These are phyloP conservation scores for Nipponia nippon DNA, from an alignment of 2,113 vertebrate species.

Conservation along the genomic window DNA sequence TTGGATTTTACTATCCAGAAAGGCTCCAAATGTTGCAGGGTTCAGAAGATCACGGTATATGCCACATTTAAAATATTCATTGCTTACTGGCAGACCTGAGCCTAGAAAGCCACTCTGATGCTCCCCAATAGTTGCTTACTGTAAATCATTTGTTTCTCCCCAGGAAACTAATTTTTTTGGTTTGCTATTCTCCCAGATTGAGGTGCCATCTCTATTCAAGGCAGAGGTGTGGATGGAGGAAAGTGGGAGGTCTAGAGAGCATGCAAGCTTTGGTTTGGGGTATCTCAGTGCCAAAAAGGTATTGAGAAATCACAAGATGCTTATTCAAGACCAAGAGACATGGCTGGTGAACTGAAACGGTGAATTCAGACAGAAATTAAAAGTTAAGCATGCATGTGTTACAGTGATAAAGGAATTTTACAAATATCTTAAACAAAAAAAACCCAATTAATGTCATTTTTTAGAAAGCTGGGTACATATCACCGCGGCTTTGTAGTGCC, in stretches of 20 bases:
- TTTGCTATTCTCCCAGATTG: rapidly evolving
- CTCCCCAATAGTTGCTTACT: neutral
- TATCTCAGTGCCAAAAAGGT: neutral
- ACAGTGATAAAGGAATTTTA: neutral
- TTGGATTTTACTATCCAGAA: neutral
- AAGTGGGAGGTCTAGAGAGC: neutral
- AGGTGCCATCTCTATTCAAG: neutral
- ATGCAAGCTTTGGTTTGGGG: neutral
- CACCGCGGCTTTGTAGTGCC: neutral
- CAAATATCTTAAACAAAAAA: neutral
- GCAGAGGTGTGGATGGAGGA: neutral
- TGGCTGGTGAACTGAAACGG: rapidly evolving
- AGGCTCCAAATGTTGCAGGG: neutral
- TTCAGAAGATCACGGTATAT: neutral
- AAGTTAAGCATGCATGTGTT: rapidly evolving
- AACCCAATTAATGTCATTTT: neutral
- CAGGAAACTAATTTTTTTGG: neutral
- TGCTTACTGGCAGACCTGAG: neutral
- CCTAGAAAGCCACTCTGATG: neutral
- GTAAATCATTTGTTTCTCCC: neutral
- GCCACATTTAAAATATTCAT: neutral
- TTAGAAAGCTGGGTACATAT: neutral
- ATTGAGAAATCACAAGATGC: neutral
- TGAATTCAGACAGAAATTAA: neutral
- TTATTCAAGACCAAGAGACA: neutral